Base-by-base conservation (phyloP, 2,797 vertebrate genomes). In the Pithecia hirsuta region DNA sequence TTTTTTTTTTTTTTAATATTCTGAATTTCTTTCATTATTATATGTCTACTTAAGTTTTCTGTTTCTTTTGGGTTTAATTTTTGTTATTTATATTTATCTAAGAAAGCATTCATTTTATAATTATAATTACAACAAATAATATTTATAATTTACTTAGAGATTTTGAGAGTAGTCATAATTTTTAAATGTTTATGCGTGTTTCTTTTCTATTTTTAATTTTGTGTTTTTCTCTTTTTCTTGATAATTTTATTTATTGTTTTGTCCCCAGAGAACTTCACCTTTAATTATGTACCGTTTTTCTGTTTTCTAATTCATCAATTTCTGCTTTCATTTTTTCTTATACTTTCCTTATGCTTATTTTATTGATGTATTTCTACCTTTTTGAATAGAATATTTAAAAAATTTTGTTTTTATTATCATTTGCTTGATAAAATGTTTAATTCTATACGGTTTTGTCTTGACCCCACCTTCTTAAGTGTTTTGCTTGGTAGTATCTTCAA, bases 361-460 rank as follows among this genome's bases (percentile, higher is more conserved):
- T 88, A 44, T 89, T 81, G 55, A 41, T 44, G 5, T 14, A 52
- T 61, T 7, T 59, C 33, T 82, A 50, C 50, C 26, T 41, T 86
- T 24, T 82, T 93, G n/a, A 93, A 75, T 50, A 52, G 20, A 67
- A 84, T 84, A 36, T 50, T 92, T 79, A 5, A 17, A 81, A 48
- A 81, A 81, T 2, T 67, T 83, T 70, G 39, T 3, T 59, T 20
- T 48, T 67, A 41, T 57, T 76, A 59, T 50, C 28, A 70, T 76
- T 92, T 90, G 8, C 80, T 75, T 36, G 22, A 26, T 59, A 93
- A 95, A 95, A 86, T 86, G 10, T 90, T 92, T 55, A 75, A 26
- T 55, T 7, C 33, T 36, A 13, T 64, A 50, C 57, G 4, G 13
- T 90, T 95, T 90, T 95, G 55, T 33, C 14, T 72, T 94, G n/a